Base-by-base conservation (phyloP, 2,797 vertebrate genomes). In the Paguma larvata region DNA sequence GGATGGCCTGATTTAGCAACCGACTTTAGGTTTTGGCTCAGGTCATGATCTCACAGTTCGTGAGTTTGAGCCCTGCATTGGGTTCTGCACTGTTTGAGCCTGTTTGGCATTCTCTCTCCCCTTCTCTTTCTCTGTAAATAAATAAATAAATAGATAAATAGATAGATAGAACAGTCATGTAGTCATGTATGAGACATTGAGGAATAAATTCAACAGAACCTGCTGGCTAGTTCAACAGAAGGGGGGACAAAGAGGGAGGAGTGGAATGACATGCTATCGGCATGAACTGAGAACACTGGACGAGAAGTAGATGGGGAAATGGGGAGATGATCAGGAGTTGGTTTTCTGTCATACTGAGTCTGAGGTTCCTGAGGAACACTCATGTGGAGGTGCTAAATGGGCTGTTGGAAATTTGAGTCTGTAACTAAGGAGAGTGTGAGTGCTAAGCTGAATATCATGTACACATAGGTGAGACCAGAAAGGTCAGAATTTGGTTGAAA, bases 401-500 rank as follows among this genome's bases (percentile, higher is more conserved):
- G 23, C 68, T 51, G n/a, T 8, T 63, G 32, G 41, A 96, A 89
- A 87, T 72, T 5, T 93, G 41, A 82, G 85, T 62, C 53, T 67
- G 72, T 77, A 95, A 90, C 62, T 53, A 85, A 89, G 41, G 46
- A 87, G 80, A 84, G 10, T 72, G 46, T 46, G 10, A 78, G 46
- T 46, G 10, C 46, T 48, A 78, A 89, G 21, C 6, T 30, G 41
- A 59, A 6, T 34, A 38, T 38, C 41, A 67, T 27, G 89, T 65
- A 95, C 85, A 85, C 88, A 84, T 0, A 51, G 80, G n/a, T 65
- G 59, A 91, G 51, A 75, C 18, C 48, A 78, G 59, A 93, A 53
- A 89, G 77, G 46, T 67, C n/a, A 82, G 56, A 18, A 63, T 91
- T 94, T 93, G 84, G 48, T 72, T 93, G 73, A 91, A 79, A 85